Evolutionary conservation across 2,888 invertebrate species (phyloP).

Genomic region (Agrotis puta): DNA sequence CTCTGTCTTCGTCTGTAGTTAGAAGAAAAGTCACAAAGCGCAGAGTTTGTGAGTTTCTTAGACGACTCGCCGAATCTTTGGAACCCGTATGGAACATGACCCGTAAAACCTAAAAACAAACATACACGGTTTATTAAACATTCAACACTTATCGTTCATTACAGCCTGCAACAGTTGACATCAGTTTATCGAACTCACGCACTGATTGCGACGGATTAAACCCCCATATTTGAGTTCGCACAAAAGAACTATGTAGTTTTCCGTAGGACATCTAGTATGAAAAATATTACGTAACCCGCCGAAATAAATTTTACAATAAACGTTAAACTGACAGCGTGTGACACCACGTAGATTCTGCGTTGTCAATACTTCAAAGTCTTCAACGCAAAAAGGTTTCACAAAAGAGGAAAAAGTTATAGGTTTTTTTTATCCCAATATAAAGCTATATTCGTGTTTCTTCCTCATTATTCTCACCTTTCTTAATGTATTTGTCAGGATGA

Average conservation of each 20-base stretch:
- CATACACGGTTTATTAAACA: background rate
- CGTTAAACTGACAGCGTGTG: slow-evolving; percentile 8
- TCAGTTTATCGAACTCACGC: slow-evolving; percentile 76
- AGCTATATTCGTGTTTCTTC: background rate
- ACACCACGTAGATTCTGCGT: background rate
- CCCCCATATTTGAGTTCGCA: slow-evolving; percentile 87
- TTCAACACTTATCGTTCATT: background rate
- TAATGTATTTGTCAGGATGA: slow-evolving; percentile 92
- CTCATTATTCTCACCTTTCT: slow-evolving; percentile 89
- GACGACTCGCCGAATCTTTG: slow-evolving; percentile 92
- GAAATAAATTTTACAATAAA: slow-evolving; percentile 29
- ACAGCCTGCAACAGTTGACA: background rate
- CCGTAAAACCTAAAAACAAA: slow-evolving; percentile 90
- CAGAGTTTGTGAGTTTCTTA: slow-evolving; percentile 93
- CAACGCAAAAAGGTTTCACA: slow-evolving; percentile 16
- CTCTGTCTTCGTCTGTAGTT: slow-evolving; percentile 94
- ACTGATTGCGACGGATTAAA: slow-evolving; percentile 84
- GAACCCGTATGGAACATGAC: slow-evolving; percentile 93
- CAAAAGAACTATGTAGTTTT: slow-evolving; percentile 84
- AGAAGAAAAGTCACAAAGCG: slow-evolving; percentile 94
- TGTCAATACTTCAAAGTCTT: slow-evolving; percentile 2
- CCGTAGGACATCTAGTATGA: slow-evolving; percentile 79
- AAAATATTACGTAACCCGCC: slow-evolving; percentile 27
- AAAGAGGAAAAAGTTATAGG: background rate
- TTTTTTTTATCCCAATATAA: no score